Conservation (phyloP, 2,113 vertebrate genomes). For the Esox niger region DNA sequence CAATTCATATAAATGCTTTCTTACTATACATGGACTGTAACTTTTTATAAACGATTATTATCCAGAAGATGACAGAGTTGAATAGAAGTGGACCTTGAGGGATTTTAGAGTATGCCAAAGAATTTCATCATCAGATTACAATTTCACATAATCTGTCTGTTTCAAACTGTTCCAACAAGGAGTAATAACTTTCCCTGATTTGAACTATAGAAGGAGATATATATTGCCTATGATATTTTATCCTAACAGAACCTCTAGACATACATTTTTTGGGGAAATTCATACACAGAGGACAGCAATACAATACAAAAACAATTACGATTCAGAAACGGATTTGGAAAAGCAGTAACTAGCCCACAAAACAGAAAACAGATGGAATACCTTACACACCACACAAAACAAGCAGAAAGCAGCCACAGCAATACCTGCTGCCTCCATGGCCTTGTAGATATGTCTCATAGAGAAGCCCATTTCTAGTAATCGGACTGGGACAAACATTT, state of each 20-base stretch:
- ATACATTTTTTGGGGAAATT: too few relatives aligned
- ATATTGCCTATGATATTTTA: too few relatives aligned
- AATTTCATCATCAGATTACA: neutral
- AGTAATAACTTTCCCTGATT: too few relatives aligned
- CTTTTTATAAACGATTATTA: too few relatives aligned
- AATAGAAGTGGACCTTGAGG: neutral
- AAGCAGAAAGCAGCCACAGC: conserved; percentile 14
- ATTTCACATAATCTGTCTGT: neutral
- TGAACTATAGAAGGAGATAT: too few relatives aligned
- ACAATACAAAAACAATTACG: neutral
- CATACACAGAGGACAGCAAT: too few relatives aligned
- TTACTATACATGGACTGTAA: neutral
- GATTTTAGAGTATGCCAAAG: neutral
- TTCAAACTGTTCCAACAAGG: neutral
- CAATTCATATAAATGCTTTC: neutral
- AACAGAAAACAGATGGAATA: neutral
- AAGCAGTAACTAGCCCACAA: neutral
- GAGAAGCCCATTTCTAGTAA: conserved; percentile 83
- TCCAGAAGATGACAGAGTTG: neutral
- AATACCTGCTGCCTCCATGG: conserved; percentile 81
- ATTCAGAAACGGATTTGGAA: neutral
- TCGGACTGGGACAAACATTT: conserved; percentile 77
- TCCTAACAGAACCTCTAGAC: too few relatives aligned
- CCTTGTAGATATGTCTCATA: conserved; percentile 79
- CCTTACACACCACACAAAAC: neutral